Evolutionary conservation across 2,888 invertebrate species (phyloP).

Genomic region (Drosophila histrio): DNA sequence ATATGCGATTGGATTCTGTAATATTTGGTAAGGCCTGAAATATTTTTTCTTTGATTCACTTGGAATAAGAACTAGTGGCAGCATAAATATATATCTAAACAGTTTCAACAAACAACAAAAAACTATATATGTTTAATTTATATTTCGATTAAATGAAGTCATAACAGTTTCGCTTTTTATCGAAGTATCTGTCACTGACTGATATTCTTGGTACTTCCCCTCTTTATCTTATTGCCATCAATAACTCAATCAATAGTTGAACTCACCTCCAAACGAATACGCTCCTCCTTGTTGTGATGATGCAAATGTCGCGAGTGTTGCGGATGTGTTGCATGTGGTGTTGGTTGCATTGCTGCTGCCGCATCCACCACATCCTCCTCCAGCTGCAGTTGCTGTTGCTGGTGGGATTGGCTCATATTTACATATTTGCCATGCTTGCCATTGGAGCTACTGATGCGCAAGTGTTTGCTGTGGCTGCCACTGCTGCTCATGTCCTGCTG

Average conservation of each 20-base stretch:
- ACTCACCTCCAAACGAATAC: constrained; percentile 83
- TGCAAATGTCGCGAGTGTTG: constrained; percentile 66
- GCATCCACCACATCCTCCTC: constrained; percentile 68
- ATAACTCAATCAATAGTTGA: neutral
- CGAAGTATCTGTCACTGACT: neutral
- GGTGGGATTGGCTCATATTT: constrained; percentile 54
- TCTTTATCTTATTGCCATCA: constrained; percentile 1
- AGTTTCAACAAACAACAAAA: no score
- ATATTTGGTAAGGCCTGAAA: neutral
- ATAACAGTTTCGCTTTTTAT: neutral
- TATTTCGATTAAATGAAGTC: no score
- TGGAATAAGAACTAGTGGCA: neutral
- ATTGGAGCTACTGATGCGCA: constrained; percentile 69
- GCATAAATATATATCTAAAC: neutral
- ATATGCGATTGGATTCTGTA: neutral
- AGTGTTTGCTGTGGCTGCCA: constrained; percentile 71
- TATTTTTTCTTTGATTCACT: neutral
- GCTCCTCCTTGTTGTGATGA: constrained; percentile 75
- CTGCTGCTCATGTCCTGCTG: constrained; percentile 65
- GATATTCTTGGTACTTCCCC: neutral
- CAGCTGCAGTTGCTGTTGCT: constrained; percentile 20
- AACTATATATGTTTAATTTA: no score
- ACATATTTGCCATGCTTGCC: constrained; percentile 65
- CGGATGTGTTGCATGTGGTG: constrained; percentile 45
- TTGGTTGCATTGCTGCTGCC: constrained; percentile 50